These are phyloP conservation scores for Aeoliscus strigatus DNA, from an alignment of 2,797 vertebrate species.

Conservation along the genomic window DNA sequence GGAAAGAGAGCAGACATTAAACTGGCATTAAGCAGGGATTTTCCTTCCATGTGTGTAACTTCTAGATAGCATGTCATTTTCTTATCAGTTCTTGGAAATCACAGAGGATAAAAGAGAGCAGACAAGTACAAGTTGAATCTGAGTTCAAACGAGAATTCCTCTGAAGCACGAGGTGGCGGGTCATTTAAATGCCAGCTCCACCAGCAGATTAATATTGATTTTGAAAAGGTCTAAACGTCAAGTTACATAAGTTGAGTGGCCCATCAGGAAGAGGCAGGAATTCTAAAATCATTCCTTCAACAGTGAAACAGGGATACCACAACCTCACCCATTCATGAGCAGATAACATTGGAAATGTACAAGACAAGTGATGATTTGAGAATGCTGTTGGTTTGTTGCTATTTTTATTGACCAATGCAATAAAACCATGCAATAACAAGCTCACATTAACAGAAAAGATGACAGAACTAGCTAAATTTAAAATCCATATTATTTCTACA, in stretches of 20 bases:
- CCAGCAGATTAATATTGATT: not conserved
- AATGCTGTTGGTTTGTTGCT: too few relatives aligned
- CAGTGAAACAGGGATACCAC: too few relatives aligned
- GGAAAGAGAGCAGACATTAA: conserved; percentile 1
- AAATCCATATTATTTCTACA: too few relatives aligned
- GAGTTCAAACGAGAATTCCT: conserved; percentile 2
- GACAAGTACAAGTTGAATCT: conserved; percentile 3
- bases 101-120: conserved; percentile 1
- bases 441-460: too few relatives aligned
- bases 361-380: too few relatives aligned
- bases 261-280: not conserved
- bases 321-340: too few relatives aligned
- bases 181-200: conserved; percentile 10
- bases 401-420: too few relatives aligned
- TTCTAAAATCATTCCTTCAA: not conserved
- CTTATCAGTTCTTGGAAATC: not conserved
- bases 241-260: not conserved
- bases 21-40: not conserved
- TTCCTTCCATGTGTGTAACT: not conserved
- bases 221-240: conserved; percentile 3
- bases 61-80: not conserved
- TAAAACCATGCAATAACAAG: too few relatives aligned
- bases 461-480: too few relatives aligned
- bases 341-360: too few relatives aligned
- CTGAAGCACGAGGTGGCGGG: conserved; percentile 1